Conservation (phyloP, 2,888 invertebrate genomes). For the Liodrosophila aerea region DNA sequence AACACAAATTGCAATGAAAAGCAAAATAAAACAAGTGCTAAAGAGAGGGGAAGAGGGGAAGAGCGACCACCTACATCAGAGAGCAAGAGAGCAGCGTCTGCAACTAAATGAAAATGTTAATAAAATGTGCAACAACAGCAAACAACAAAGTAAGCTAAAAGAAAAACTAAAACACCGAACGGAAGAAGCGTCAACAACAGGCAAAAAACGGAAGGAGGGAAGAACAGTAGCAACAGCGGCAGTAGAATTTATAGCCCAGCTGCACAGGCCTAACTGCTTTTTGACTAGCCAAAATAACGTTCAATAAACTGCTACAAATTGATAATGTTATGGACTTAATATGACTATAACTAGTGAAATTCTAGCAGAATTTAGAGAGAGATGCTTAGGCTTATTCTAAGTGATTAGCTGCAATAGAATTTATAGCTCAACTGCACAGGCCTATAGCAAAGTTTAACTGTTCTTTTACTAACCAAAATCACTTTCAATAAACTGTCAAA, state of each 20-base stretch:
- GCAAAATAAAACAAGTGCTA: constrained; percentile 54
- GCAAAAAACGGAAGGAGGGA: constrained; percentile 15
- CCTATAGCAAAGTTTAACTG: no score
- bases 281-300: no score
- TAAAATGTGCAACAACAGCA: constrained; percentile 57
- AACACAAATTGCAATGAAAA: constrained; percentile 76
- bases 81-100: constrained; percentile 27
- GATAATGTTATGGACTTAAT: no score
- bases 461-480: no score
- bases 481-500: no score
- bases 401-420: not conserved
- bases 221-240: not conserved
- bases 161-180: constrained; percentile 72
- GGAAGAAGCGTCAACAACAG: constrained; percentile 71
- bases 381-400: no score
- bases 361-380: no score
- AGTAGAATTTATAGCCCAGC: not conserved
- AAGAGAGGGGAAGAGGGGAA: constrained; percentile 7
- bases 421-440: not conserved
- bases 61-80: constrained; percentile 7
- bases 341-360: no score
- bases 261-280: no score
- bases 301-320: no score
- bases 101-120: constrained; percentile 74
- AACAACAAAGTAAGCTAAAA: constrained; percentile 65